These are phyloP conservation scores for Oligia latruncula DNA, from an alignment of 2,888 invertebrate genomes.

Conservation along the genomic window DNA sequence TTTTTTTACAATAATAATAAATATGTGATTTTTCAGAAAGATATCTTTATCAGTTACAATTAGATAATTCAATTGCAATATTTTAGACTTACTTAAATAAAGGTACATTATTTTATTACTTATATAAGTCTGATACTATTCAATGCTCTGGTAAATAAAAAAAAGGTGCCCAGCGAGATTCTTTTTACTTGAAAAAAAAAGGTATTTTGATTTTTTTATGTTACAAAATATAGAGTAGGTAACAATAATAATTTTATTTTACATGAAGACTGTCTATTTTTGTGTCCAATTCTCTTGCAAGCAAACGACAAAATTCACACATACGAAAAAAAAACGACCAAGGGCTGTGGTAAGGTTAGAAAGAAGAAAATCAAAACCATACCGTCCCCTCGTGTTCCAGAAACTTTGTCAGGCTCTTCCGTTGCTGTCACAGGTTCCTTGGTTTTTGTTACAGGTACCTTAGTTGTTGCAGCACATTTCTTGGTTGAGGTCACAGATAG, in stretches of 20 bases:
- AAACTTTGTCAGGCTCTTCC: neutral
- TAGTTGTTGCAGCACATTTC: neutral
- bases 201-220: neutral
- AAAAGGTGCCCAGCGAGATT: conserved; percentile 21
- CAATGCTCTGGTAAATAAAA: neutral
- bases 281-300: neutral
- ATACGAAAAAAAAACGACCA: too few relatives aligned
- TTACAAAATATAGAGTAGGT: neutral
- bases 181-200: neutral
- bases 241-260: neutral
- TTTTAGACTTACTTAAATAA: neutral
- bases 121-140: neutral
- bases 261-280: neutral
- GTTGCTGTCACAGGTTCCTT: neutral
- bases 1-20: neutral
- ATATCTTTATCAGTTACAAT: neutral
- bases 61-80: neutral
- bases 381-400: conserved; percentile 1
- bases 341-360: neutral
- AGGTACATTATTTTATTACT: neutral
- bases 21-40: neutral
- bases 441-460: neutral
- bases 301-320: neutral
- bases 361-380: conserved; percentile 16
- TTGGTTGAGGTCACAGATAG: neutral